Base-by-base conservation (phyloP, 30 jellyfish, hydroid and myxozoan genomes). In the Pelagia noctiluca region DNA sequence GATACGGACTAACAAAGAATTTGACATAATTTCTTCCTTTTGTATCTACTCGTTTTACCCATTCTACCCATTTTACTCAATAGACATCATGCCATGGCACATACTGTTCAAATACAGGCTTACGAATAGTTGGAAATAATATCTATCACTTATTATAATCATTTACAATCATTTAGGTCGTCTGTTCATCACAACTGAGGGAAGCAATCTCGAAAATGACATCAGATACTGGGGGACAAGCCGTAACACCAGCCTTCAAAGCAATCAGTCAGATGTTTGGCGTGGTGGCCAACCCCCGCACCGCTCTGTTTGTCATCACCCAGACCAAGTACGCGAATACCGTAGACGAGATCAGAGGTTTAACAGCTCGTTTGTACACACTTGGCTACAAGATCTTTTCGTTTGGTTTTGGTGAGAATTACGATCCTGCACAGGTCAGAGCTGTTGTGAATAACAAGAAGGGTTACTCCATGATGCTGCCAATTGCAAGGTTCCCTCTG, bases 141-240 rank as follows among this genome's bases (percentile, higher is more conserved):
- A n/a, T n/a, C n/a, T n/a, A n/a, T n/a, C n/a, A n/a, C n/a, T n/a
- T n/a, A n/a, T n/a, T n/a, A n/a, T n/a, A n/a, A n/a, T n/a, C n/a
- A n/a, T n/a, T n/a, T n/a, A n/a, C n/a, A n/a, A n/a, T n/a, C n/a
- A n/a, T 42, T 42, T 26, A 80, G 91, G 36, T 80, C 50, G 67
- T 80, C 52, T 80, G 91, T 50, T 78, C 83, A n/a, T 76, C 67
- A 0, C 83, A 66, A 33, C 84, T 80, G 18, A 76, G 71, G 10
- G 50, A 62, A 12, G 91, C 35, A 12, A 63, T 65, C 35, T 76
- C 74, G 2, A 66, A 48, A 48, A 80, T 80, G 91, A 65, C 24
- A 12, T 84, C 91, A n/a, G 84, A 65, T 29, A 50, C 84, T 10
- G 91, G 91, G 1, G 83, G 78, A 7, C 34, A 72, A 23, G 67